A percentile compares a stretch with the other conserved stretches of the same genome.
phyloP scores from a whole-genome alignment of 2,797 vertebrate species.

The Neomorphus geoffroyi region DNA sequence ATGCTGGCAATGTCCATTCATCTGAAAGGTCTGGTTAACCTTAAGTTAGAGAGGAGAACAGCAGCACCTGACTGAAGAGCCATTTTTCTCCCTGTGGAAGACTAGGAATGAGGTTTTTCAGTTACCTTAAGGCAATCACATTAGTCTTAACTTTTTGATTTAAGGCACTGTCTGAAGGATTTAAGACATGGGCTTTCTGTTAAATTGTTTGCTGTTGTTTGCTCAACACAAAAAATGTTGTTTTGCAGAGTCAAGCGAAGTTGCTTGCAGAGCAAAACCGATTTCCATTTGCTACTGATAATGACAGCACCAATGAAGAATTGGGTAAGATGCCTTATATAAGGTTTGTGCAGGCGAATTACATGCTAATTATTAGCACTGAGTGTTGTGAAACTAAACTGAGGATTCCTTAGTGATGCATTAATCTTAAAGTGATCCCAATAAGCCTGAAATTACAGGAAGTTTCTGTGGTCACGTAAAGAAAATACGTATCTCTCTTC shows the following conservation, averaged over 20 bases:
- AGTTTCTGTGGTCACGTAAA: neutral
- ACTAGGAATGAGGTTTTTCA: neutral
- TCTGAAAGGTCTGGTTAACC: neutral
- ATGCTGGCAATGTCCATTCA: neutral
- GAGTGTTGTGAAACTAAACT: neutral
- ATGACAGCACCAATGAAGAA: conserved; percentile 92
- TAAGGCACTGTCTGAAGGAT: neutral
- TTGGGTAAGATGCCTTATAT: conserved; percentile 81
- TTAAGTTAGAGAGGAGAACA: neutral
- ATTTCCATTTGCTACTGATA: conserved; percentile 92
- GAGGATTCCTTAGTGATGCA: neutral
- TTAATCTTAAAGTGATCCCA: neutral
- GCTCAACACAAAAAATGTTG: neutral
- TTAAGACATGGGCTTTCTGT: neutral
- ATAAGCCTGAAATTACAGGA: neutral
- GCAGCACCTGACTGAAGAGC: neutral
- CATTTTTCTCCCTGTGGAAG: neutral
- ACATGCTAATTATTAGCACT: neutral
- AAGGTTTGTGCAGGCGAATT: neutral
- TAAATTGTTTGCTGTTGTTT: conserved; percentile 1
- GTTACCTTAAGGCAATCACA: neutral
- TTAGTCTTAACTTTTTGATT: neutral
- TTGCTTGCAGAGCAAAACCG: conserved; percentile 92
- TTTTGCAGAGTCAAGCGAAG: conserved; percentile 91
- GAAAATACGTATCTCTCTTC: neutral